These are phyloP conservation scores for Cancer borealis DNA, from an alignment of 2,888 invertebrate species.

Conservation along the genomic window DNA sequence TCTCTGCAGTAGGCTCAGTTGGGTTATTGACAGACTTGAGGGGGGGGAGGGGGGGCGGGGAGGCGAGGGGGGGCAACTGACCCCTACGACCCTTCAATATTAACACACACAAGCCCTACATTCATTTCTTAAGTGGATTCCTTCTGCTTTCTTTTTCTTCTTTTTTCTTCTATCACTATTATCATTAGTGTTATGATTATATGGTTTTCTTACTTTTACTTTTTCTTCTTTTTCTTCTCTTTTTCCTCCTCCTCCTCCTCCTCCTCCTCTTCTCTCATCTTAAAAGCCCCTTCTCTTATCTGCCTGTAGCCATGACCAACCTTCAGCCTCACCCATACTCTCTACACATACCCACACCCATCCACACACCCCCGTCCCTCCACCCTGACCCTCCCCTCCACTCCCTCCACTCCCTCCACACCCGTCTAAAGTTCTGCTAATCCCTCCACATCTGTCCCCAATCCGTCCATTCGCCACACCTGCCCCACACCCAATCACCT, in stretches of 20 bases:
- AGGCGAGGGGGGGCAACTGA: background rate
- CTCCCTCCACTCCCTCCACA: background rate
- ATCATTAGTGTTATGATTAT: too few relatives aligned
- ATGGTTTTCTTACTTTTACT: too few relatives aligned
- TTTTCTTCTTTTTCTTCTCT: background rate
- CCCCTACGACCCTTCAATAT: background rate
- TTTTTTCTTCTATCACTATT: too few relatives aligned
- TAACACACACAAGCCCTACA: too few relatives aligned
- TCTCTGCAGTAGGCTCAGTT: too few relatives aligned
- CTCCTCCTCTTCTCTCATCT: background rate
- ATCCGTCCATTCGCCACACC: background rate
- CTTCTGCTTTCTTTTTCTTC: too few relatives aligned
- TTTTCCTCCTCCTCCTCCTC: background rate
- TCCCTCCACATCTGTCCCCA: background rate
- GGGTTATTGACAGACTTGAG: too few relatives aligned
- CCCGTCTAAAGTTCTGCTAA: background rate
- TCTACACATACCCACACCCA: background rate
- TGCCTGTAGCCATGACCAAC: background rate
- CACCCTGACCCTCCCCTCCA: background rate
- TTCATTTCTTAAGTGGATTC: too few relatives aligned
- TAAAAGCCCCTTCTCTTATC: conserved; percentile 12
- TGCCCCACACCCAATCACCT: background rate
- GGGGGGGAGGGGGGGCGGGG: too few relatives aligned
- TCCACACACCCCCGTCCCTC: background rate
- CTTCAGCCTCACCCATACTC: conserved; percentile 16